Percentiles rank a stretch among this genome's conserved stretches.
phyloP scores from a whole-genome alignment of 2,113 vertebrate species.

The Cardinalis cardinalis region DNA sequence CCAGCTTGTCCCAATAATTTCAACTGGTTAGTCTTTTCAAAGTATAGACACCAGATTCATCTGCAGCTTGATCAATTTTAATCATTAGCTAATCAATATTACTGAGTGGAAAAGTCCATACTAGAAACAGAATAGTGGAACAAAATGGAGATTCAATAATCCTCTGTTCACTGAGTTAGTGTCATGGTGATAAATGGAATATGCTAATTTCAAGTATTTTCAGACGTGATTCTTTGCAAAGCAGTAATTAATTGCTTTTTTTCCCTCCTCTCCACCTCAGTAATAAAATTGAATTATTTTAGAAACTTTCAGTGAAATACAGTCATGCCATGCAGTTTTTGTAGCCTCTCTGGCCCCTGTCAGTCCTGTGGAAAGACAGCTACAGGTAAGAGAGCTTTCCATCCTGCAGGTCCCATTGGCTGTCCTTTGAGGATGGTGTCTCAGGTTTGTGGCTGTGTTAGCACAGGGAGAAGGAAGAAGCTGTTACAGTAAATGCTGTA shows the following conservation, averaged over 20 bases:
- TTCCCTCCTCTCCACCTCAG: not conserved
- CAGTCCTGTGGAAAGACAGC: not conserved
- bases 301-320: not conserved
- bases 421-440: not conserved
- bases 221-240: not conserved
- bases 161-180: not conserved
- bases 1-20: conserved; percentile 1
- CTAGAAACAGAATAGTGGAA: not conserved
- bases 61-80: not conserved
- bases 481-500: not conserved
- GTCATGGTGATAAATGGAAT: conserved; percentile 16
- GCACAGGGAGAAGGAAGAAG: not conserved
- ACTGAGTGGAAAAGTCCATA: not conserved
- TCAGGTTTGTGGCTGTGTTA: not conserved
- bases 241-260: not conserved
- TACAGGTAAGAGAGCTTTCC: not conserved
- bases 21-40: not conserved
- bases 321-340: not conserved
- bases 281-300: not conserved
- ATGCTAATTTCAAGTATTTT: conserved; percentile 6
- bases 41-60: not conserved
- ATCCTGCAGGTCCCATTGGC: not conserved
- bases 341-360: not conserved
- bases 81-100: not conserved
- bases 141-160: conserved; percentile 12